phyloP scores from a whole-genome alignment of 2,888 invertebrate species.

The Drosophila testacea region DNA sequence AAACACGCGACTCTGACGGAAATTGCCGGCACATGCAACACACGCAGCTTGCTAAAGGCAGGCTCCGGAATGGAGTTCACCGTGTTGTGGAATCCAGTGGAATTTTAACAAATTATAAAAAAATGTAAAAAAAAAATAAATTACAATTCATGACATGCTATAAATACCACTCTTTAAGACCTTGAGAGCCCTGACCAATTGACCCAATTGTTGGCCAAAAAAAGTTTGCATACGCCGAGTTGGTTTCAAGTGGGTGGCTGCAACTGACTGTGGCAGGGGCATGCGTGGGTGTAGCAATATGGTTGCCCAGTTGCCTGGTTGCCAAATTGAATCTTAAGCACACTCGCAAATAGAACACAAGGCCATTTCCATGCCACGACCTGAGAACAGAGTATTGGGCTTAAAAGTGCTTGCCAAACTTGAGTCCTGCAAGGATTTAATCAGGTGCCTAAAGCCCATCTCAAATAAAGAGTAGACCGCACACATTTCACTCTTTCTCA shows the following conservation, averaged over 20 bases:
- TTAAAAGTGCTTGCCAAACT: conserved; percentile 29
- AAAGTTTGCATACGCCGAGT: conserved; percentile 61
- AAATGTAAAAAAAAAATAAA: conserved; percentile 52
- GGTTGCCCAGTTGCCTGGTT: conserved; percentile 14
- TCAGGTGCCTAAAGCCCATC: conserved; percentile 9
- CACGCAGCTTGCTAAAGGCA: conserved; percentile 53
- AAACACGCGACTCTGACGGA: conserved; percentile 75
- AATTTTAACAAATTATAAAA: conserved; percentile 64
- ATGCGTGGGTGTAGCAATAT: conserved; percentile 23
- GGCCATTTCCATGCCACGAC: conserved; percentile 32
- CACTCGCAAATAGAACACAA: conserved; percentile 46
- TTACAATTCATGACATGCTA: conserved; percentile 67
- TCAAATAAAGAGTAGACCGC: conserved; percentile 14
- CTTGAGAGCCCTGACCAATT: conserved; percentile 77
- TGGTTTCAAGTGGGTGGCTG: conserved; percentile 31
- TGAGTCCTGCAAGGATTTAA: conserved; percentile 13
- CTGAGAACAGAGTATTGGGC: conserved; percentile 14
- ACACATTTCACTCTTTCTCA: background rate
- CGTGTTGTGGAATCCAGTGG: conserved; percentile 30
- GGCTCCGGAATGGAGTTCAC: conserved; percentile 8
- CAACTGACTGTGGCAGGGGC: conserved; percentile 2
- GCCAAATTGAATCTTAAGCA: conserved; percentile 68
- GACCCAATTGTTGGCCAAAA: conserved; percentile 66
- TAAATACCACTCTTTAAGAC: conserved; percentile 71
- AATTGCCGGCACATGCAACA: conserved; percentile 72